phyloP scores from a whole-genome alignment of 2,888 invertebrate species.

The Cephus rjabovi region DNA sequence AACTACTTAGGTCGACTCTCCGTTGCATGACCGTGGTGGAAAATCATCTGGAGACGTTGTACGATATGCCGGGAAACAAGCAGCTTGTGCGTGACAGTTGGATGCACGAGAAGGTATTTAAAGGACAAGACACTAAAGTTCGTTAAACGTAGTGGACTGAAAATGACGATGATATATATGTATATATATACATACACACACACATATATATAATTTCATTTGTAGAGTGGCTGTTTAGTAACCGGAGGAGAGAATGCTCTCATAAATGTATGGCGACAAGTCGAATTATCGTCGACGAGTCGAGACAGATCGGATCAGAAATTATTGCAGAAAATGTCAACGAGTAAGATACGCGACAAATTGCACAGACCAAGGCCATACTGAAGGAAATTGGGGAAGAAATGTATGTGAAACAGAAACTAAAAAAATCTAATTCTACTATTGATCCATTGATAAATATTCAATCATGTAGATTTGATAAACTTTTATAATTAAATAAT shows the following conservation, averaged over 20 bases:
- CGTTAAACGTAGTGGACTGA: too few relatives aligned
- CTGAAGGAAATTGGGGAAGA: conserved; percentile 20
- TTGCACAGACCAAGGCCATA: conserved; percentile 57
- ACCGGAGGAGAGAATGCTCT: conserved; percentile 81
- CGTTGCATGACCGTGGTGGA: conserved; percentile 67
- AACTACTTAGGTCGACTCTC: too few relatives aligned
- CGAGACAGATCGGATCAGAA: conserved; percentile 37
- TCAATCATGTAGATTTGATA: too few relatives aligned
- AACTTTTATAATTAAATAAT: too few relatives aligned
- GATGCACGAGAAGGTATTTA: conserved; percentile 72
- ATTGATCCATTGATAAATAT: too few relatives aligned
- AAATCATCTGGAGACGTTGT: conserved; percentile 69
- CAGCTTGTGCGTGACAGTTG: conserved; percentile 80
- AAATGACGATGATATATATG: too few relatives aligned
- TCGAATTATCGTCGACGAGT: conserved; percentile 29
- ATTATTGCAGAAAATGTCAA: conserved; percentile 47
- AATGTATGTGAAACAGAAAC: too few relatives aligned
- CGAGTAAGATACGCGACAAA: conserved; percentile 51
- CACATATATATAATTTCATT: conserved; percentile 26
- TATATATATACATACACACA: not conserved
- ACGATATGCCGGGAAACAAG: conserved; percentile 73
- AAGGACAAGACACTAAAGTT: too few relatives aligned
- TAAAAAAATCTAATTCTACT: too few relatives aligned
- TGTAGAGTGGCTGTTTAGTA: conserved; percentile 73
- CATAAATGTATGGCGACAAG: conserved; percentile 74